phyloP scores from a whole-genome alignment of 1,140 invertebrate species.

The Semibalanus balanoides region DNA sequence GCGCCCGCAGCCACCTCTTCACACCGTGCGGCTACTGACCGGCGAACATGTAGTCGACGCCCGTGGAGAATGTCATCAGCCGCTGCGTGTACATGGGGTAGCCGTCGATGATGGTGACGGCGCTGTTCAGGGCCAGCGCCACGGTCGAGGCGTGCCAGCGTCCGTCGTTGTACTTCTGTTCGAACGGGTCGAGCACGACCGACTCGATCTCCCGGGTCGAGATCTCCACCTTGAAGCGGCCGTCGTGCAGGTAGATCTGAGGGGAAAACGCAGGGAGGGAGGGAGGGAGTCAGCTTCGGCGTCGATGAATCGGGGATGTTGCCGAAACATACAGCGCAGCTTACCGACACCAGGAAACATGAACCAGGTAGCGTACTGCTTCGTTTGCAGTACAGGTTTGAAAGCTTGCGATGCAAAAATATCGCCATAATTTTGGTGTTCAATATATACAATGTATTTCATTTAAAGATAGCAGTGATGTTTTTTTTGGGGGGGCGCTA shows the following conservation, averaged over 20 bases:
- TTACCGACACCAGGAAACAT: too few species aligned
- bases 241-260: conserved; percentile 59
- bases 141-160: conserved; percentile 67
- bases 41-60: conserved; percentile 43
- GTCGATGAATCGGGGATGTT: too few species aligned
- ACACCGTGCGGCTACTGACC: conserved; percentile 5
- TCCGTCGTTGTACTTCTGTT: conserved; percentile 72
- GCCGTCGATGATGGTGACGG: conserved; percentile 59
- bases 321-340: too few species aligned
- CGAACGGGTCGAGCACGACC: conserved; percentile 64
- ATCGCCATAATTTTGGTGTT: too few species aligned
- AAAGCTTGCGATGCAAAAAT: too few species aligned
- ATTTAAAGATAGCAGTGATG: too few species aligned
- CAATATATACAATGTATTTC: too few species aligned
- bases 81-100: conserved; percentile 63
- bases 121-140: conserved; percentile 50
- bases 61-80: conserved; percentile 56
- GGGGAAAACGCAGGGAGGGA: background rate
- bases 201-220: conserved; percentile 45
- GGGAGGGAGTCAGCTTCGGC: too few species aligned
- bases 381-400: too few species aligned
- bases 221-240: conserved; percentile 67
- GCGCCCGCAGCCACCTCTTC: too few species aligned
- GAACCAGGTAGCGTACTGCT: too few species aligned
- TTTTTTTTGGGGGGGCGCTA: too few species aligned